Evolutionary conservation across 2,888 invertebrate species (phyloP).

Genomic region (Euclidia mi): DNA sequence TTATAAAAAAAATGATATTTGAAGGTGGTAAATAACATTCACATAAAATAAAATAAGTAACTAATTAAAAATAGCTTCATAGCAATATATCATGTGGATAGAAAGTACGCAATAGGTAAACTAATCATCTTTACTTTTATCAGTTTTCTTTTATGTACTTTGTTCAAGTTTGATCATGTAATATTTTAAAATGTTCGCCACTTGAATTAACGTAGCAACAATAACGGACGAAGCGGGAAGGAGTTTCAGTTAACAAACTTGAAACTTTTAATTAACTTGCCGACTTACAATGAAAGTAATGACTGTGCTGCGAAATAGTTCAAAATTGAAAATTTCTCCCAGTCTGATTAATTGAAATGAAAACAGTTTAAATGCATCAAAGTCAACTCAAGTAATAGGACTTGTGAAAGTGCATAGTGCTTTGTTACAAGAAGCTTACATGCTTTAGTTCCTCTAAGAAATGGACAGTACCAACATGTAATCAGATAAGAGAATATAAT

Average conservation of each 20-base stretch:
- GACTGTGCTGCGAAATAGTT: constrained; percentile 36
- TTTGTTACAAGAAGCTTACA: no score
- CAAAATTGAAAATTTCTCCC: constrained; percentile 42
- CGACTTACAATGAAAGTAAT: constrained; percentile 57
- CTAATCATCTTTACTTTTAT: background rate
- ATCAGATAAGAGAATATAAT: no score
- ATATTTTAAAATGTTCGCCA: constrained; percentile 12
- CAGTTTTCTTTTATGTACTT: background rate
- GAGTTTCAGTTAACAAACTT: constrained; percentile 54
- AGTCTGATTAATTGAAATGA: constrained; percentile 42
- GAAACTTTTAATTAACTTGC: constrained; percentile 63
- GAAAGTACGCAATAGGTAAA: no score
- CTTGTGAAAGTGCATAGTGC: no score
- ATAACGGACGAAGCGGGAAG: constrained; percentile 34
- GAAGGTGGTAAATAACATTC: no score
- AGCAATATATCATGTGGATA: no score
- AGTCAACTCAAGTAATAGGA: background rate
- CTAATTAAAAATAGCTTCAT: no score
- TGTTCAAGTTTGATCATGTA: background rate
- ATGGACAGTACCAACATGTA: no score
- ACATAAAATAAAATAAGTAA: no score
- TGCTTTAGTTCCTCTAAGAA: no score
- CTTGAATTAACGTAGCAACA: constrained; percentile 35
- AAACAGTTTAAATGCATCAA: constrained; percentile 27
- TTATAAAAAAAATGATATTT: no score